phyloP scores from a whole-genome alignment of 2,888 invertebrate species.

The Cheilosia vulpina region DNA sequence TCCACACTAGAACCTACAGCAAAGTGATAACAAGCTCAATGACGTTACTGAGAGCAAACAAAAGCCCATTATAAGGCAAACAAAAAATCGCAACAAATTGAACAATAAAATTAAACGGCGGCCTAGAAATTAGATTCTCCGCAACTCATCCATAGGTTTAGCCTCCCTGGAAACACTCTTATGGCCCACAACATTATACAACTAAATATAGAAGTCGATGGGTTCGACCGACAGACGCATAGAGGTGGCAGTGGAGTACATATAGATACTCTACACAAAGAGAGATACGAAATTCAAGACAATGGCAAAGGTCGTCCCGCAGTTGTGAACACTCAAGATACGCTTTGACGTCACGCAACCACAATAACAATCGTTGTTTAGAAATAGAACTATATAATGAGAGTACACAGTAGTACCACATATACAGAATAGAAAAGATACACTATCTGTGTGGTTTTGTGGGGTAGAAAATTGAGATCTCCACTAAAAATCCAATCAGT shows the following conservation, averaged over 20 bases:
- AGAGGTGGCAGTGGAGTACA: not conserved
- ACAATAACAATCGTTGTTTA: slow-evolving; percentile 5
- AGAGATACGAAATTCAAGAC: slow-evolving; percentile 50
- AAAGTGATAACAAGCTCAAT: slow-evolving; percentile 21
- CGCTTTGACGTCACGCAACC: slow-evolving; percentile 57
- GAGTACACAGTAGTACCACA: not conserved
- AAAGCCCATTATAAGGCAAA: not conserved
- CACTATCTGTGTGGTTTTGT: not conserved
- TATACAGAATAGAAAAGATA: not conserved
- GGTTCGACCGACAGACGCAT: not conserved
- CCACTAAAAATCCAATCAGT: slow-evolving; percentile 17
- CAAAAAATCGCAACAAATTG: slow-evolving; percentile 28
- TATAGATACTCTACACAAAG: slow-evolving; percentile 8
- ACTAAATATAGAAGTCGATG: not conserved
- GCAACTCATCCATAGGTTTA: not conserved
- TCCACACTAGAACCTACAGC: slow-evolving; percentile 1
- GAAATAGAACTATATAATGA: slow-evolving; percentile 9
- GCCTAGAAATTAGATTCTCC: slow-evolving; percentile 45
- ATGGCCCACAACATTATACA: not conserved
- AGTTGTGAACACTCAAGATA: slow-evolving; percentile 35
- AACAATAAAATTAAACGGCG: slow-evolving; percentile 50
- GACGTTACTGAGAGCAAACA: slow-evolving; percentile 34
- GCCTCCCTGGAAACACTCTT: slow-evolving; percentile 9
- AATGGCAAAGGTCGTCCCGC: slow-evolving; percentile 59
- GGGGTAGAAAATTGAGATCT: slow-evolving; percentile 6